Base-by-base conservation (phyloP, 2,113 vertebrate species). In the Zonotrichia leucophrys region DNA sequence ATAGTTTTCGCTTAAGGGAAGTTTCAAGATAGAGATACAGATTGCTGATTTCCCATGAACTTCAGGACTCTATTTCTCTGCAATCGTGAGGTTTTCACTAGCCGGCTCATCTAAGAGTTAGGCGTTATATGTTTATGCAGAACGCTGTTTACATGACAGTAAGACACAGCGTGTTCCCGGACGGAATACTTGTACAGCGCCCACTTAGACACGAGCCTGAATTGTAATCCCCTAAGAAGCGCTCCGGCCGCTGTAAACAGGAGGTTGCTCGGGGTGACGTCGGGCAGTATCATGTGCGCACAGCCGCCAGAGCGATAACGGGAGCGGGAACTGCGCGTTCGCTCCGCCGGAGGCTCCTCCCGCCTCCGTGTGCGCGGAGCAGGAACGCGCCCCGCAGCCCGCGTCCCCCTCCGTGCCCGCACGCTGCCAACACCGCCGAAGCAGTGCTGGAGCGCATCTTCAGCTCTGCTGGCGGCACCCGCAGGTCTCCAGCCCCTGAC, bases 381-480 rank as follows among this genome's bases (percentile, higher is more conserved):
- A 10, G 41, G 1, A 35, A 16, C 74, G 37, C 90, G 76, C 4
- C 39, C 66, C 23, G 12, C 4, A 37, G 30, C 35, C 10, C 22
- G 2, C 0, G 25, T 5, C 22, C 17, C 66, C 4, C 31, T 10
- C 7, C 2, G 18, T 2, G 22, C 22, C 27, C 39, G 39, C 59
- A 5, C 14, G 17, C 53, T 15, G 1, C 11, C 1, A 49, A 3
- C 73, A 5, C 4, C 28, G 4, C 50, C 37, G 3, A 10, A 16
- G 18, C 0, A 5, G 47, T 1, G 12, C 9, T 3, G 27, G 0
- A n/a, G 59, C 25, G 2, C 10, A 12, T 15, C 60, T 10, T 11
- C 82, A 9, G 46, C 68, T n/a, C 5, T 2, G 9, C 7, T 0
- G 8, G 21, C 2, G 17, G 56, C 55, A 17, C 20, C 2, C 55